Conservation (phyloP, 2,888 invertebrate species). For the Dendrolimus pini region DNA sequence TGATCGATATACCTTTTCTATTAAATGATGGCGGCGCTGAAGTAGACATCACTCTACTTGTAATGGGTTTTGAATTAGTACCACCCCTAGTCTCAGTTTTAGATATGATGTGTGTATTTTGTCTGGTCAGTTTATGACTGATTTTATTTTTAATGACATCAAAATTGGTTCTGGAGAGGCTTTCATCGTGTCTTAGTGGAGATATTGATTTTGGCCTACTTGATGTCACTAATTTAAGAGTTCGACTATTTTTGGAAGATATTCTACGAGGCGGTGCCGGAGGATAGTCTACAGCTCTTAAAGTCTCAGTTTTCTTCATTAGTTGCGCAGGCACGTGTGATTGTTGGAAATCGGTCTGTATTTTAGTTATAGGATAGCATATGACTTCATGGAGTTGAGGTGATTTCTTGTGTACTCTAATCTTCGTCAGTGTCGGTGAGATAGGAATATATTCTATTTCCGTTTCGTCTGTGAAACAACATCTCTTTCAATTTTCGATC, state of each 20-base stretch:
- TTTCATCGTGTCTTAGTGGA: slow-evolving; percentile 42
- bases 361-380: slow-evolving; percentile 76
- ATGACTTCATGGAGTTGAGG: slow-evolving; percentile 73
- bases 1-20: slow-evolving; percentile 38
- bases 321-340: background rate
- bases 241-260: slow-evolving; percentile 84
- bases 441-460: slow-evolving; percentile 90
- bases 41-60: slow-evolving; percentile 46
- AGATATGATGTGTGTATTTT: slow-evolving; percentile 60
- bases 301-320: background rate
- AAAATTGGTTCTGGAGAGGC: slow-evolving; percentile 65
- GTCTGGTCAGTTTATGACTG: slow-evolving; percentile 73
- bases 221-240: slow-evolving; percentile 79
- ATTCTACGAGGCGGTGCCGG: slow-evolving; percentile 86
- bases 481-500: slow-evolving; percentile 43
- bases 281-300: slow-evolving; percentile 47
- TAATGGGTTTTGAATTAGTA: slow-evolving; percentile 21
- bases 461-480: slow-evolving; percentile 82
- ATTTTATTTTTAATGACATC: slow-evolving; percentile 79
- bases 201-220: slow-evolving; percentile 56
- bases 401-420: slow-evolving; percentile 83
- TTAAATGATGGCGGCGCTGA: slow-evolving; percentile 62
- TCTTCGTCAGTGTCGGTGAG: slow-evolving; percentile 87
- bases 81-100: slow-evolving; percentile 23
- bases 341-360: slow-evolving; percentile 33